These are phyloP conservation scores for Anisognathus igniventris DNA, from an alignment of 2,797 vertebrate species.

Conservation along the genomic window DNA sequence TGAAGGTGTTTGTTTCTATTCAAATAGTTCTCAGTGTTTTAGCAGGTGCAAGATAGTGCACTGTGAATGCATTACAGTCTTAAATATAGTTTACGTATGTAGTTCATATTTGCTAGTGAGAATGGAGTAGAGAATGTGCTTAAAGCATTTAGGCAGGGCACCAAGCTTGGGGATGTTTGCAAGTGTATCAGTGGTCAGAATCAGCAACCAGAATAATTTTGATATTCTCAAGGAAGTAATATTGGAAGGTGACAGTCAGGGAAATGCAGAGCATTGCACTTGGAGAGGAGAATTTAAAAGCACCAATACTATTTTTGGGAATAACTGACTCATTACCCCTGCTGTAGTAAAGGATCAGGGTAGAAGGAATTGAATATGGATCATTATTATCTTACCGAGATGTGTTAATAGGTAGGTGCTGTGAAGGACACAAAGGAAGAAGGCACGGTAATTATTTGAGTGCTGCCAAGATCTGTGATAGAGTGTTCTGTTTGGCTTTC, in stretches of 20 bases:
- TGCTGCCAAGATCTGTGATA: not conserved
- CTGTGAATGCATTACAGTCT: not conserved
- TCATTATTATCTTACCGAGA: not conserved
- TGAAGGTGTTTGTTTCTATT: not conserved
- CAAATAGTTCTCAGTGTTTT: not conserved
- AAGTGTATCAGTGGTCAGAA: not conserved
- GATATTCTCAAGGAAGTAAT: not conserved
- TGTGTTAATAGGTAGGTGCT: not conserved
- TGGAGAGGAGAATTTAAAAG: not conserved
- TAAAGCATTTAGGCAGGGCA: not conserved
- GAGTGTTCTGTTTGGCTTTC: not conserved
- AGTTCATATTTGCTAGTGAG: not conserved
- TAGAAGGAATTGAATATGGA: not conserved
- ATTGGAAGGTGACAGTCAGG: not conserved
- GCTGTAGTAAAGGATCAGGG: not conserved
- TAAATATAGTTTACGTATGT: not conserved
- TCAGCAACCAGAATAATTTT: not conserved
- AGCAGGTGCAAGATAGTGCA: not conserved
- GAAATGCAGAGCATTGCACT: not conserved
- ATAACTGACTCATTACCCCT: not conserved
- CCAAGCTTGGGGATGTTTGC: not conserved
- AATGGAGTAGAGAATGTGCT: not conserved
- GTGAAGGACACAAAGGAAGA: not conserved
- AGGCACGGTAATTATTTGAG: not conserved
- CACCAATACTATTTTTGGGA: not conserved